A percentile compares a stretch with the other conserved stretches of the same genome.
Conservation (phyloP, 2,113 vertebrate genomes). For the Phasianus colchicus region DNA sequence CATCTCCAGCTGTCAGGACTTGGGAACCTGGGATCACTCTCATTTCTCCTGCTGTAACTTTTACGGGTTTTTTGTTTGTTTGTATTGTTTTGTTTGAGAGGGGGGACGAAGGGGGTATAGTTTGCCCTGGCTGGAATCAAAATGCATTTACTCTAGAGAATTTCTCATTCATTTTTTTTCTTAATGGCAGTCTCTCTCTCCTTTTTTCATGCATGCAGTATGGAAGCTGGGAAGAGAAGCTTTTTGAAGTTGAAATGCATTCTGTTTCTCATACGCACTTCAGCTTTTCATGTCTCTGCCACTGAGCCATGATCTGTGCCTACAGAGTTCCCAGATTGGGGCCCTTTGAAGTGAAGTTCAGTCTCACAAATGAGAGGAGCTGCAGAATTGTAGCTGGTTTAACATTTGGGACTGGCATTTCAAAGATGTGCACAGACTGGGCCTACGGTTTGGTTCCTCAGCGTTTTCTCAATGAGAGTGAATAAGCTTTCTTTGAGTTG, state of each 20-base stretch:
- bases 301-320: background rate
- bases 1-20: background rate
- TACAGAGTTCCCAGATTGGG: background rate
- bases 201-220: rapidly evolving
- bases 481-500: background rate
- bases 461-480: background rate
- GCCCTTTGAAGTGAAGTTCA: conserved; percentile 8
- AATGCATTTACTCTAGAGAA: background rate
- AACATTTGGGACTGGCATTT: background rate
- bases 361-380: background rate
- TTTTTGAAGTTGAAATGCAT: background rate
- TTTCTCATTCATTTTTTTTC: background rate
- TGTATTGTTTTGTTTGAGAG: too few species aligned
- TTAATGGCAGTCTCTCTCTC: background rate
- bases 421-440: background rate
- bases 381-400: conserved; percentile 2
- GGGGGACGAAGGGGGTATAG: background rate
- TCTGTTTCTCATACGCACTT: background rate
- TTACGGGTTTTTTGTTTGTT: background rate
- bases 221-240: background rate
- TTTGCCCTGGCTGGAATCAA: background rate
- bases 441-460: background rate
- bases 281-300: background rate
- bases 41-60: background rate
- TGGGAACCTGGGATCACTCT: background rate